Evolutionary conservation across 2,113 vertebrate genomes (phyloP), one percentile per base, ranked within the genome.

Genomic region (Tichodroma muraria): DNA sequence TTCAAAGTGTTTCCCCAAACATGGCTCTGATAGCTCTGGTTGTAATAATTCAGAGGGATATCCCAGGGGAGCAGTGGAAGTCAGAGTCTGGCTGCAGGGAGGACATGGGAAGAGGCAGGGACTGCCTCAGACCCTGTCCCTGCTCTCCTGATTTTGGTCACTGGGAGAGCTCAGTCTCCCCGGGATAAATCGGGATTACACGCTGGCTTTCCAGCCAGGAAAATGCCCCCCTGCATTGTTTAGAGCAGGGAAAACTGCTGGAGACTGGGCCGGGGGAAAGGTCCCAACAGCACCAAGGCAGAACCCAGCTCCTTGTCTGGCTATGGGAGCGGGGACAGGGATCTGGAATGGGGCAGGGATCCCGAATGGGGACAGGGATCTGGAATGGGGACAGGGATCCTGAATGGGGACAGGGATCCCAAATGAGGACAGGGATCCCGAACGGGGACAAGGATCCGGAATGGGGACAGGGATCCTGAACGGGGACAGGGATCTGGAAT

Each of bases 31-130:
- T 11, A 71, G 31, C 40, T 93, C 19, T 16, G 31, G 40, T 3
- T 84, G 72, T 13, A 33, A n/a, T 33, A 7, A 25, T 78, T 63
- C 49, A 50, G 60, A 82, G 71, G 60, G 50, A 12, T 8, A 23
- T 94, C 90, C 82, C 90, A 52, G 80, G 88, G 88, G 80, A 92
- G 79, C 49, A 83, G n/a, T 64, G 75, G 49, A 47, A 92, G 71
- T 19, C 79, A 60, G 72, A 50, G 71, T 3, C 47, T 70, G 88
- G 45, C 85, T 85, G 90, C 88, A 78, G 85, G 47, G 64, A 52
- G 80, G 83, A 90, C 88, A 88, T 64, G 89, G 89, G 80, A 88
- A 87, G 75, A 86, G 69, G 27, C 88, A 71, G 70, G 7, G 57
- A 9, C 45, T 50, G 14, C 52, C 71, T n/a, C 87, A 63, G 81